These are phyloP conservation scores for Lasioglossum leucozonium DNA, from an alignment of 2,888 invertebrate genomes.

Conservation along the genomic window DNA sequence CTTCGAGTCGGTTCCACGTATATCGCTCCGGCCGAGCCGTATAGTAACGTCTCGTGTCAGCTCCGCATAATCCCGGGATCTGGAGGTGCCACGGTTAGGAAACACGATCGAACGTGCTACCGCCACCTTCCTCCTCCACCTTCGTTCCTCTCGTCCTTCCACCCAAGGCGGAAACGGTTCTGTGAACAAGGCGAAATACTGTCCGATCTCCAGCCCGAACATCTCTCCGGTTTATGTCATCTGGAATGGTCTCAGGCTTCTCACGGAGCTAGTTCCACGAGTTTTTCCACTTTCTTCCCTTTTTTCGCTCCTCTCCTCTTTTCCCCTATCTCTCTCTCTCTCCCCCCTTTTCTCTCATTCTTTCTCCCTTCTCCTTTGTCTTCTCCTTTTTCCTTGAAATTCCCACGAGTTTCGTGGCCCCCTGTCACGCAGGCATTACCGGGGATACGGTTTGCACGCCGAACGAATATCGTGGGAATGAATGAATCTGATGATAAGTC, in stretches of 20 bases:
- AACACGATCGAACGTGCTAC: slow-evolving; percentile 78
- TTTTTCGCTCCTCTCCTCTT: background rate
- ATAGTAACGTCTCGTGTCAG: slow-evolving; percentile 79
- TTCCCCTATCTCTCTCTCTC: background rate
- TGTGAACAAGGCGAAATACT: slow-evolving; percentile 64
- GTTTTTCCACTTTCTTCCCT: slow-evolving; percentile 14
- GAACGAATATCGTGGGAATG: slow-evolving; percentile 21
- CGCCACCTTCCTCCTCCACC: slow-evolving; percentile 42
- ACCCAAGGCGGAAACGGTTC: slow-evolving; percentile 61
- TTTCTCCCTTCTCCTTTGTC: background rate
- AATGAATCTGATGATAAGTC: slow-evolving; percentile 32
- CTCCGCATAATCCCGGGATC: slow-evolving; percentile 80
- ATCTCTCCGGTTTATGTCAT: slow-evolving; percentile 58
- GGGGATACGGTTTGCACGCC: background rate
- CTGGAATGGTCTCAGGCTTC: slow-evolving; percentile 55
- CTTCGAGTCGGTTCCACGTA: slow-evolving; percentile 66
- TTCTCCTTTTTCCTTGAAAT: slow-evolving; percentile 1
- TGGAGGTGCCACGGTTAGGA: slow-evolving; percentile 78
- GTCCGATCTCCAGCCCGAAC: slow-evolving; percentile 58
- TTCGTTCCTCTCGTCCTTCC: slow-evolving; percentile 41
- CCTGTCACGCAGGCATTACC: slow-evolving; percentile 24
- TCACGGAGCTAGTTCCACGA: slow-evolving; percentile 24
- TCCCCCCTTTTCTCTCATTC: background rate
- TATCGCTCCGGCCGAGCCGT: slow-evolving; percentile 57
- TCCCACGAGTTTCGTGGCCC: slow-evolving; percentile 41